Percentiles rank a stretch among this genome's conserved stretches.
phyloP scores from a whole-genome alignment of 2,888 invertebrate species.

The Ellobium chinense region DNA sequence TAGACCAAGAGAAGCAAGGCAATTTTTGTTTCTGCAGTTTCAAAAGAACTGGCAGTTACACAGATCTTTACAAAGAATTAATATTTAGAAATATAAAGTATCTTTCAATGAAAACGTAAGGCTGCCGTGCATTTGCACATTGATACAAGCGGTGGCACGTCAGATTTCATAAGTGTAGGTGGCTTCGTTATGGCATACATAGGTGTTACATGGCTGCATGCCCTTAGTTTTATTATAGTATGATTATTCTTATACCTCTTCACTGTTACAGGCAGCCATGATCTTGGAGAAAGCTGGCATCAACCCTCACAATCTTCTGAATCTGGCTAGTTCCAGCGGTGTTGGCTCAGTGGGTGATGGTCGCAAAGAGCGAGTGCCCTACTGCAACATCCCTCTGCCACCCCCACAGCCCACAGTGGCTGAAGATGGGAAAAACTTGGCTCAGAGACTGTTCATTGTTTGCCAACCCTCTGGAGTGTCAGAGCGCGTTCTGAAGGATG shows the following conservation, averaged over 20 bases:
- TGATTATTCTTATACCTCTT: background rate
- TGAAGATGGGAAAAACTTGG: constrained; percentile 77
- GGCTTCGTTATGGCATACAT: too few species aligned
- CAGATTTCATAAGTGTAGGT: too few species aligned
- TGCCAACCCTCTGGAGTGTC: constrained; percentile 86
- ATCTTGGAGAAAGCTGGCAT: constrained; percentile 70
- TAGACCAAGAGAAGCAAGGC: too few species aligned
- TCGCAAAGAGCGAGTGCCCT: constrained; percentile 71
- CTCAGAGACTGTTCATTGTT: constrained; percentile 81
- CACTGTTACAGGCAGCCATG: constrained; percentile 62
- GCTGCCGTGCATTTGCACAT: too few species aligned
- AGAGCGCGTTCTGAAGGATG: constrained; percentile 88
- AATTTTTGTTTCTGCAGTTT: too few species aligned
- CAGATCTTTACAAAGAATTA: too few species aligned
- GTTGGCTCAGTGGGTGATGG: constrained; percentile 46
- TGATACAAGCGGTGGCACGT: too few species aligned
- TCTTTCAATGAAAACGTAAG: too few species aligned
- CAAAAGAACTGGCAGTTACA: too few species aligned
- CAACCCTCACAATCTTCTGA: constrained; percentile 64
- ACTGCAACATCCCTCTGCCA: constrained; percentile 82
- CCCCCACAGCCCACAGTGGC: constrained; percentile 81
- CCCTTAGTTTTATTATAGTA: background rate
- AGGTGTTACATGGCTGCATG: too few species aligned
- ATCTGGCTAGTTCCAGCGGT: constrained; percentile 13
- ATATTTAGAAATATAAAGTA: too few species aligned